A percentile compares a stretch with the other conserved stretches of the same genome.
Evolutionary conservation across 2,113 vertebrate genomes (phyloP).

Genomic region (Xenopus borealis): DNA sequence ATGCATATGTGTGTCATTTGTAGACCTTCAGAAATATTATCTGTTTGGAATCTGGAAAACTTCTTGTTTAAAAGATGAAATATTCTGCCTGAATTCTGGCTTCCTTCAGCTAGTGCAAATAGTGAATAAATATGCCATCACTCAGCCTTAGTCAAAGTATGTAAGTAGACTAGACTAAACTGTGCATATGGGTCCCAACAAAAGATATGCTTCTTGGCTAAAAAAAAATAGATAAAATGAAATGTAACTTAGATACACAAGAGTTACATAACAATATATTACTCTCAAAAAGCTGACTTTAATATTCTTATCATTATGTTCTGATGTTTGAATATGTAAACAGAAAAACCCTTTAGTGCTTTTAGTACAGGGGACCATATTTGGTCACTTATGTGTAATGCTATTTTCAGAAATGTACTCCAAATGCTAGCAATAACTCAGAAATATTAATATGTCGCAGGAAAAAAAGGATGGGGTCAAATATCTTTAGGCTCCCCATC

Average conservation of each 20-base stretch:
- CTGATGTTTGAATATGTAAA: neutral
- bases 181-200: constrained; percentile 16
- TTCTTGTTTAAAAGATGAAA: constrained; percentile 12
- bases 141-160: constrained; percentile 11
- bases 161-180: constrained; percentile 25
- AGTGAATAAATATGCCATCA: constrained; percentile 29
- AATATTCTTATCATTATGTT: neutral
- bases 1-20: constrained; percentile 7
- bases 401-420: too few relatives aligned
- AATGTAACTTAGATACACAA: neutral
- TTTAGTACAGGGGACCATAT: neutral
- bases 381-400: neutral
- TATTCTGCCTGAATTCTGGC: constrained; percentile 17
- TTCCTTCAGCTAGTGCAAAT: constrained; percentile 11
- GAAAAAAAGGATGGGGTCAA: neutral
- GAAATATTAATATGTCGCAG: too few relatives aligned
- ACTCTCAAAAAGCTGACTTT: neutral
- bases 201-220: neutral
- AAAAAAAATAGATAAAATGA: neutral
- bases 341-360: neutral
- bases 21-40: neutral
- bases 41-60: constrained; percentile 23
- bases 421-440: too few relatives aligned
- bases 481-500: too few relatives aligned
- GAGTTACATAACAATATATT: neutral